Evolutionary conservation across 2,888 invertebrate species (phyloP), one percentile per base, ranked within the genome.

Genomic region (Uropetala carovei): DNA sequence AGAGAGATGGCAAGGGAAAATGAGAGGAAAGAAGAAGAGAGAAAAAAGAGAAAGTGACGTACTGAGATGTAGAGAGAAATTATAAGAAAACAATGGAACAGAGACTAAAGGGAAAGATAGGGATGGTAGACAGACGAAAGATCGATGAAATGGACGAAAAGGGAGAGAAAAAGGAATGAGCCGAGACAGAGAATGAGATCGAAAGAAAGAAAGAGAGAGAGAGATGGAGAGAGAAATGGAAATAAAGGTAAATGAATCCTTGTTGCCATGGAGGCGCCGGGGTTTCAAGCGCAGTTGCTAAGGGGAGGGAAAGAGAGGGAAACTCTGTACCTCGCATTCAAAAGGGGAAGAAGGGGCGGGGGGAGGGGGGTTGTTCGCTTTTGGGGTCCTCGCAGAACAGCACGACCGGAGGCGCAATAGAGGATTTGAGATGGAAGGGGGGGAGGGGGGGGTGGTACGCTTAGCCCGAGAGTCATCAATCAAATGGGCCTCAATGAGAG

Each of bases 391-490:
- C 43, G 43, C 43, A 43, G 43, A 1, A 43, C 43, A 43, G 43
- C 43, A 43, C 43, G 43, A 43, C 43, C 43, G 43, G 43, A 43
- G 43, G 43, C 43, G 43, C 3, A 5, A 64, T 64, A n/a, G 64
- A 64, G 57, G 56, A 56, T 18, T 11, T 9, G 8, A 16, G 18
- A n/a, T n/a, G n/a, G n/a, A n/a, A n/a, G 27, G 13, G 11, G 86
- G 22, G n/a, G 57, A n/a, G 27, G 13, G 11, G 86, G 22, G n/a
- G 57, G 58, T n/a, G n/a, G 58, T 14, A 10, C 8, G 3, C 84
- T 8, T 58, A n/a, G 57, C 84, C 57, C 11, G 57, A 59, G 86
- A 86, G 86, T 86, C 86, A 86, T 86, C 86, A 86, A 86, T 86
- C 86, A 86, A 56, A 27, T 27, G 16, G n/a, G 27, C 86, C 16